Evolutionary conservation across 2,888 invertebrate species (phyloP).

Genomic region (Maniola hyperantus): DNA sequence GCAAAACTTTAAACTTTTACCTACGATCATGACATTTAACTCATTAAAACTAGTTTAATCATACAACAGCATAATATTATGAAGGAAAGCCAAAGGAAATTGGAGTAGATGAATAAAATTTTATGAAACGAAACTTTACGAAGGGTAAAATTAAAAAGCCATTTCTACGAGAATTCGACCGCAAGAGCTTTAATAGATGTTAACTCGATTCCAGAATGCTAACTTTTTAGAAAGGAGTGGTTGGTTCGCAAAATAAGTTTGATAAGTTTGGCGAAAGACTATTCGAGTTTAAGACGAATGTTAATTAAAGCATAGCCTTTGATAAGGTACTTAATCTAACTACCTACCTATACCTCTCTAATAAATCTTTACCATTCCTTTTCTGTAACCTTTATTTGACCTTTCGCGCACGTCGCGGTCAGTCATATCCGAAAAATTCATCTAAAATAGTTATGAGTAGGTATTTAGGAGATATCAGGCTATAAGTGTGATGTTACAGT

Average conservation of each 20-base stretch:
- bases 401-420: too few relatives aligned
- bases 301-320: not conserved
- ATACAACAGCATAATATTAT: not conserved
- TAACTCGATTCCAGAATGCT: constrained; percentile 73
- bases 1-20: too few relatives aligned
- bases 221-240: constrained; percentile 68
- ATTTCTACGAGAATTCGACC: constrained; percentile 71
- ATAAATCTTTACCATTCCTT: too few relatives aligned
- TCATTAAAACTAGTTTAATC: not conserved
- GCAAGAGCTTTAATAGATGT: constrained; percentile 72
- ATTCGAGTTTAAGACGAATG: not conserved
- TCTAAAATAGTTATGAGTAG: too few relatives aligned
- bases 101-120: constrained; percentile 21
- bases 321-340: not conserved
- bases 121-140: constrained; percentile 48
- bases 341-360: not conserved
- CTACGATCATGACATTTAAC: too few relatives aligned
- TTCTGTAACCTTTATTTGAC: too few relatives aligned
- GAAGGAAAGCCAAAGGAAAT: constrained; percentile 10
- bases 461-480: too few relatives aligned
- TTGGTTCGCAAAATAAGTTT: constrained; percentile 49
- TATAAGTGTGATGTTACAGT: too few relatives aligned
- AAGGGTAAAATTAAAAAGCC: constrained; percentile 62
- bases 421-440: too few relatives aligned
- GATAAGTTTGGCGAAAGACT: not conserved